Evolutionary conservation across 1,140 invertebrate species (phyloP), one percentile per base, ranked within the genome.

Genomic region (Aricia agestis): DNA sequence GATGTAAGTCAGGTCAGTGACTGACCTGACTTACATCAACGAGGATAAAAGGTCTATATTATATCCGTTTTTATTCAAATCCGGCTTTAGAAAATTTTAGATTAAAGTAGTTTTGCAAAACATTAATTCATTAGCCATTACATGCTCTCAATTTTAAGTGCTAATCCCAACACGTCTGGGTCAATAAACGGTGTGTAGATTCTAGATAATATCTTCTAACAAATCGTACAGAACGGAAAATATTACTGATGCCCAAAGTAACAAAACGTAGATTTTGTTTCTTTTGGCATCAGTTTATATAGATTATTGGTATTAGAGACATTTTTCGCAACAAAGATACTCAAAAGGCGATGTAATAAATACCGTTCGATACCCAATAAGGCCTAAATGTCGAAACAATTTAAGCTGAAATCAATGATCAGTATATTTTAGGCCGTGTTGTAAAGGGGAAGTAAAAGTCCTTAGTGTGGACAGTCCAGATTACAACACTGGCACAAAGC

Each of bases 371-470:
- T 65, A 59, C 45, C 13, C 11, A 63, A 63, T 63, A 19, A 42
- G 41, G 66, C 66, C n/a, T 18, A 10, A 17, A 59, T 59, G 58
- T 59, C 19, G 58, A 59, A 59, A 59, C 58, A 59, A 19, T 18
- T 19, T 19, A 19, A 59, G 58, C 18, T 59, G n/a, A 59, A 59
- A 18, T 59, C n/a, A 59, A 59, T 59, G 58, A 17, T 59, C 58
- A 19, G 18, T 59, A 59, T 18, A 59, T 19, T 59, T 59, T 59
- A 59, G n/a, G 17, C 0, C 58, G 19, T 59, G 58, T 59, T 18
- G 58, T 19, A 59, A 83, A 74, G 66, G 81, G 82, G 85, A 89
- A 89, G 85, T 86, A 86, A 86, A 85, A 84, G 81, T 81, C 83
- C 80, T 82, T 82, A 67, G 75, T 78, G 78, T 82, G 82, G 76